Conservation (phyloP, 2,113 vertebrate species). For the Callipepla californica region DNA sequence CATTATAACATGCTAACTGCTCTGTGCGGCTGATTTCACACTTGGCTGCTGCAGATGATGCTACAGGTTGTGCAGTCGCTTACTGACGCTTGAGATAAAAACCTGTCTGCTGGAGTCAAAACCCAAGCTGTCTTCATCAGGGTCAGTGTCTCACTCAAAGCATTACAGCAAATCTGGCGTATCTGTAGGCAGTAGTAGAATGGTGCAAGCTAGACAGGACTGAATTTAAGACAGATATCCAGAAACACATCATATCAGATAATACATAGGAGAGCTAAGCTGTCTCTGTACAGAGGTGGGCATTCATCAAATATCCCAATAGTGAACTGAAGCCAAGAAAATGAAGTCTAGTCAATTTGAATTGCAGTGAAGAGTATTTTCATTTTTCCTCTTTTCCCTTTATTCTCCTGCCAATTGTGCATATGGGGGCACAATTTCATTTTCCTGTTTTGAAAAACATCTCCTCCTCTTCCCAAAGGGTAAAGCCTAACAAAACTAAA, state of each 20-base stretch:
- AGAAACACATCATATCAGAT: background rate
- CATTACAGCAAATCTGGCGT: background rate
- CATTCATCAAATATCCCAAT: background rate
- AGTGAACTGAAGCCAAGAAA: background rate
- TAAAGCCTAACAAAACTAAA: background rate
- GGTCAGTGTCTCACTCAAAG: background rate
- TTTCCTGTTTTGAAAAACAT: conserved; percentile 10
- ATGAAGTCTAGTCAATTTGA: background rate
- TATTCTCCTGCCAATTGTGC: background rate
- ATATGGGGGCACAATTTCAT: background rate
- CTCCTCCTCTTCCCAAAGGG: background rate
- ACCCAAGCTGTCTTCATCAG: background rate
- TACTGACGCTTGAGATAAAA: conserved; percentile 31
- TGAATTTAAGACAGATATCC: background rate
- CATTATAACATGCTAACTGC: background rate
- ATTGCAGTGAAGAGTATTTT: background rate
- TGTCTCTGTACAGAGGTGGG: background rate
- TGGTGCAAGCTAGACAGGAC: background rate
- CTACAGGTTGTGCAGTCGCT: background rate
- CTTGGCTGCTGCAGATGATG: conserved; percentile 10
- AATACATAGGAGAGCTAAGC: background rate
- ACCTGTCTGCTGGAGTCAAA: background rate
- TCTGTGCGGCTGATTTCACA: conserved; percentile 29
- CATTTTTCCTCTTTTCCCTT: background rate
- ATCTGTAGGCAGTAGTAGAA: background rate